These are phyloP conservation scores for Pollachius pollachius DNA, from an alignment of 2,113 vertebrate species.

Conservation along the genomic window DNA sequence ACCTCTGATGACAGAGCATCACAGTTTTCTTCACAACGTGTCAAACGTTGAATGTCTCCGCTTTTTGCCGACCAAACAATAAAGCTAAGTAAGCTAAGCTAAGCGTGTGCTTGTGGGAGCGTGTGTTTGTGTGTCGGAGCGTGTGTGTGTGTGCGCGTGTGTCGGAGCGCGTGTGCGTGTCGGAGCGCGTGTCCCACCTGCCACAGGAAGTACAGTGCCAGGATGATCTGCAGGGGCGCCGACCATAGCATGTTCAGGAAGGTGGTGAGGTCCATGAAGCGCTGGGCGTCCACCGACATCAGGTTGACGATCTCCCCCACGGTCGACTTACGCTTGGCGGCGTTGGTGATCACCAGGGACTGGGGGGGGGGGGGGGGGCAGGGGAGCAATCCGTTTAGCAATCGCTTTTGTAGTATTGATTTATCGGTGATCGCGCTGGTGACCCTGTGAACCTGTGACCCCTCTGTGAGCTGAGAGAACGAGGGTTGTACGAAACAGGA, in stretches of 20 bases:
- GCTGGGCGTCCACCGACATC: constrained; percentile 95
- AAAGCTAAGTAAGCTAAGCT: too few relatives aligned
- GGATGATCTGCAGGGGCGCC: constrained; percentile 88
- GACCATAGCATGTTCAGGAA: constrained; percentile 96
- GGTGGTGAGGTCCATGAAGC: constrained; percentile 85
- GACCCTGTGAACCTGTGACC: too few relatives aligned
- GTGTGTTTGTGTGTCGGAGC: background rate
- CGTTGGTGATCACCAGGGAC: constrained; percentile 89
- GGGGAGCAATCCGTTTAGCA: background rate
- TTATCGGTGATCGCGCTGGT: too few relatives aligned
- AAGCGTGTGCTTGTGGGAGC: background rate
- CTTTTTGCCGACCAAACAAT: too few relatives aligned
- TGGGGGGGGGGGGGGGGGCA: constrained; percentile 45
- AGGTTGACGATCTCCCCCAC: constrained; percentile 94
- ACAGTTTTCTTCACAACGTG: too few relatives aligned
- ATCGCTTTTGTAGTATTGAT: too few relatives aligned
- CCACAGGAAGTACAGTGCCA: constrained; percentile 95
- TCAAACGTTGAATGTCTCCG: too few relatives aligned
- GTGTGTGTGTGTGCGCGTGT: too few relatives aligned
- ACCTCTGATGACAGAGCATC: too few relatives aligned
- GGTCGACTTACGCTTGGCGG: constrained; percentile 86
- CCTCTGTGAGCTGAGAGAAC: too few relatives aligned
- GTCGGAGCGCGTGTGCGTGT: too few relatives aligned
- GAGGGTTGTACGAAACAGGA: too few relatives aligned
- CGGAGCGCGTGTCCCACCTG: constrained; percentile 69